Evolutionary conservation across 2,888 invertebrate genomes (phyloP).

Genomic region (Amphiduros pacificus): DNA sequence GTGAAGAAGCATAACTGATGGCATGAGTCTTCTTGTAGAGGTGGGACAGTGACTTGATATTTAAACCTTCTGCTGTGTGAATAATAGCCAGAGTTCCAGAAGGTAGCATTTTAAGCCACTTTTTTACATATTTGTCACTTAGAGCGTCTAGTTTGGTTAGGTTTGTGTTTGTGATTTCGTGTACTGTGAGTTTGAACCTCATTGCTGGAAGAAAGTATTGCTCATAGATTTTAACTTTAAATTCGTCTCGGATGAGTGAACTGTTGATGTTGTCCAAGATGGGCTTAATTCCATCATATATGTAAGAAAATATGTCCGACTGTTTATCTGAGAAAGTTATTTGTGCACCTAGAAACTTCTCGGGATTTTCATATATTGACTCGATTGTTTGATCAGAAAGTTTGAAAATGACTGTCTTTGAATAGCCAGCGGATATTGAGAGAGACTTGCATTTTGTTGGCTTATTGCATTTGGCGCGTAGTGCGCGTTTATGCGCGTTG

Average conservation of each 20-base stretch:
- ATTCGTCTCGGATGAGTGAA: neutral
- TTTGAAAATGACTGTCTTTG: neutral
- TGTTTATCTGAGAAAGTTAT: neutral
- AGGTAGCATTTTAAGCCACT: neutral
- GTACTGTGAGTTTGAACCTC: neutral
- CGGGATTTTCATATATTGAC: neutral
- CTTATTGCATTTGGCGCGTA: too few species aligned
- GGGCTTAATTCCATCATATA: neutral
- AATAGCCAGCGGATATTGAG: too few species aligned
- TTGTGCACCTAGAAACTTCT: neutral
- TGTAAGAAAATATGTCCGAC: neutral
- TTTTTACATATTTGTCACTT: neutral
- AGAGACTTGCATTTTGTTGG: too few species aligned
- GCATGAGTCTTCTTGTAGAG: neutral
- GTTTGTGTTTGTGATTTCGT: neutral
- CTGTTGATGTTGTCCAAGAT: neutral
- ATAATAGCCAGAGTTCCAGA: neutral
- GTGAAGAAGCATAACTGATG: neutral
- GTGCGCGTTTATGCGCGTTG: too few species aligned
- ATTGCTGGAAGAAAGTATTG: neutral
- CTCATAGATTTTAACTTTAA: neutral
- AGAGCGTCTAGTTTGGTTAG: neutral
- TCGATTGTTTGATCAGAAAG: neutral
- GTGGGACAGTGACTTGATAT: neutral
- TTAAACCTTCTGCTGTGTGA: neutral